phyloP scores from a whole-genome alignment of 2,797 vertebrate genomes.

The Malacoctenus gilli region DNA sequence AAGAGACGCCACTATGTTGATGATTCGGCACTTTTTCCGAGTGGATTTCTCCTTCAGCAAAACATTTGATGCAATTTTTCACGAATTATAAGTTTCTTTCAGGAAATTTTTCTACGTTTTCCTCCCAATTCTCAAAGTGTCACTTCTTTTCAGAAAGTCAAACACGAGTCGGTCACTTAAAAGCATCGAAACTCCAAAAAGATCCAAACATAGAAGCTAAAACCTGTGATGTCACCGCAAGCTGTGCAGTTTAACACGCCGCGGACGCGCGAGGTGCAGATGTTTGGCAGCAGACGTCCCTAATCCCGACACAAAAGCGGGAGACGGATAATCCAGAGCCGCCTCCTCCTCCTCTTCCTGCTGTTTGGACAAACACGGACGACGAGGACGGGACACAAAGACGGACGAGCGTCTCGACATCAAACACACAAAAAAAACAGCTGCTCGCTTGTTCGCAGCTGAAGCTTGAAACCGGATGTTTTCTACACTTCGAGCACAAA shows the following conservation, averaged over 20 bases:
- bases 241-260: constrained; percentile 17
- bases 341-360: constrained; percentile 18
- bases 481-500: not conserved
- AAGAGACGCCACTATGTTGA: too few species aligned
- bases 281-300: constrained; percentile 28
- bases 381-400: not conserved
- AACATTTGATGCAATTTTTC: too few species aligned
- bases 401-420: too few species aligned
- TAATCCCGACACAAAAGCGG: constrained; percentile 61
- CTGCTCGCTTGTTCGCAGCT: too few species aligned
- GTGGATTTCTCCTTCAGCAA: too few species aligned
- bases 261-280: constrained; percentile 10
- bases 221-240: constrained; percentile 20
- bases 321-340: constrained; percentile 44
- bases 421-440: too few species aligned
- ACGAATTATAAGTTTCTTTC: too few species aligned
- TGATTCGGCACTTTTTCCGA: too few species aligned
- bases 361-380: constrained; percentile 4
- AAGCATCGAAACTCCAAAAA: not conserved
- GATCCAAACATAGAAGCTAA: not conserved
- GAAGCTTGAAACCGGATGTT: too few species aligned
- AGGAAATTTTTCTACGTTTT: too few species aligned
- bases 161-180: not conserved
- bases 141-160: too few species aligned
- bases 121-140: too few species aligned